Conservation (phyloP, 2,888 invertebrate species). For the Hyppa rectilinea region DNA sequence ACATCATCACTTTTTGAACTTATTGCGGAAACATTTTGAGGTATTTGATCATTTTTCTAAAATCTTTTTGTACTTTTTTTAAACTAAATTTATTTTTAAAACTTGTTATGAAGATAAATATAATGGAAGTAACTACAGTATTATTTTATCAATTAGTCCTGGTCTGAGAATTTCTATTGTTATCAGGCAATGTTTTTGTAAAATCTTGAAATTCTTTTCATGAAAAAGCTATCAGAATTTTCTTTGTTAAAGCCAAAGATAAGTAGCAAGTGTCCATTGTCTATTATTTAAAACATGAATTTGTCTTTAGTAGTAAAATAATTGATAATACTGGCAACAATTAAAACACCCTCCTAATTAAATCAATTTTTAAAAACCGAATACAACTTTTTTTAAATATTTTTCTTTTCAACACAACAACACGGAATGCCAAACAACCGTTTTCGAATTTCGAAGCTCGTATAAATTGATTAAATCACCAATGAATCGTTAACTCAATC, state of each 20-base stretch:
- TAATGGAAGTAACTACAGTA: neutral
- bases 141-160: neutral
- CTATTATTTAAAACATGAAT: neutral
- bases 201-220: neutral
- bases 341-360: neutral
- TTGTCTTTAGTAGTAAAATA: neutral
- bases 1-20: neutral
- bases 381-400: neutral
- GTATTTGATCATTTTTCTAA: slow-evolving; percentile 8
- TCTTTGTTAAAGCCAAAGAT: neutral
- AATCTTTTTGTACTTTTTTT: neutral
- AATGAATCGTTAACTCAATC: slow-evolving; percentile 44
- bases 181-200: neutral
- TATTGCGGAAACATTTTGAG: slow-evolving; percentile 1
- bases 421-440: slow-evolving; percentile 23
- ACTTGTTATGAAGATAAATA: neutral
- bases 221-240: neutral
- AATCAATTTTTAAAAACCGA: neutral
- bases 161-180: neutral
- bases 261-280: neutral
- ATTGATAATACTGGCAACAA: neutral
- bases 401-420: slow-evolving; percentile 14
- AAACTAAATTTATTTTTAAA: neutral
- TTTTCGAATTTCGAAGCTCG: slow-evolving; percentile 20
- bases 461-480: slow-evolving; percentile 39